Conservation (phyloP, 2,113 vertebrate species). For the Saimiri boliviensis region DNA sequence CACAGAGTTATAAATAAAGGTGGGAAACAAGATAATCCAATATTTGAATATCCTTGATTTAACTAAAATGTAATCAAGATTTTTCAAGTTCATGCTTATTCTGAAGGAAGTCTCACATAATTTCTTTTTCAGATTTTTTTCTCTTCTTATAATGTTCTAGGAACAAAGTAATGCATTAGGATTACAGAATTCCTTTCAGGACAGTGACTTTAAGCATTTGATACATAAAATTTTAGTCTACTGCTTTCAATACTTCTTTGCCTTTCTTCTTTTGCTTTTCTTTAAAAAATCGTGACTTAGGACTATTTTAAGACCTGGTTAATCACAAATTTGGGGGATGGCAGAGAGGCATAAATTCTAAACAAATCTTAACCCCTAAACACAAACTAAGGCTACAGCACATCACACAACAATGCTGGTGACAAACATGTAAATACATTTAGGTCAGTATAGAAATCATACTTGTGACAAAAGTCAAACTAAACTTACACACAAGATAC, state of each 20-base stretch:
- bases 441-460: background rate
- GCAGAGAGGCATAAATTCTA: background rate
- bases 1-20: background rate
- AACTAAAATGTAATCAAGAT: background rate
- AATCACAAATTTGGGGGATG: background rate
- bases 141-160: background rate
- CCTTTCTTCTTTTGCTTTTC: background rate
- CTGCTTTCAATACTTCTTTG: background rate
- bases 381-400: background rate
- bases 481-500: background rate
- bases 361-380: background rate
- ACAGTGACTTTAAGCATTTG: background rate
- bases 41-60: background rate
- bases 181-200: background rate
- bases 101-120: background rate
- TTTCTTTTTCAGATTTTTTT: background rate
- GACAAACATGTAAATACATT: background rate
- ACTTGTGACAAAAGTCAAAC: background rate
- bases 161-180: background rate
- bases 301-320: background rate
- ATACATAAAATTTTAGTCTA: background rate
- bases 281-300: background rate
- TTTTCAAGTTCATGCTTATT: background rate
- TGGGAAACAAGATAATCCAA: background rate
- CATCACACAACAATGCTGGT: background rate